Base-by-base conservation (phyloP, 2,113 vertebrate species). In the Lophotis ruficrista region DNA sequence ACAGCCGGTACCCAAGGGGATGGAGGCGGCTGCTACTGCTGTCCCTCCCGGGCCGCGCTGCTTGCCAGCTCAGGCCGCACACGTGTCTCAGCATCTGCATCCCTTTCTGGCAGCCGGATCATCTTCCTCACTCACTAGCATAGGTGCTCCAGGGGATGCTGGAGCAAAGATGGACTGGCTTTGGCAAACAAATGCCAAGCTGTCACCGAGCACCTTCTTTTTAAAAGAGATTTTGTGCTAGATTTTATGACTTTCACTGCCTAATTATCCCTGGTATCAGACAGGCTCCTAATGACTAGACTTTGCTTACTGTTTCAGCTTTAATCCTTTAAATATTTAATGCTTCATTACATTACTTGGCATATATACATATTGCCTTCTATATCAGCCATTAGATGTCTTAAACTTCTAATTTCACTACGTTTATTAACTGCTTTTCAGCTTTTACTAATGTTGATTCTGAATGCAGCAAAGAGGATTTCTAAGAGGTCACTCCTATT, bases 261-360 rank as follows among this genome's bases (percentile, higher is more conserved):
- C 71, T 96, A 94, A 96, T 94, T 94, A 89, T 25, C 22, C 4
- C 54, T 31, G 43, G 78, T 18, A 70, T 73, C 80, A 95, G 86
- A 77, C 56, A 95, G 86, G 68, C 89, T 95, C 56, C 37, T 92
- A 79, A 93, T 90, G 85, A 96, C 87, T 87, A 95, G 66, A 54
- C n/a, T 87, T 95, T 82, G 88, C 70, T 83, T 83, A 88, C 38
- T 89, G 79, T 57, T 95, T 94, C 84, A 88, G 81, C 92, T 96
- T 96, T 96, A 98, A 97, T 81, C 60, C 77, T 70, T 89, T 87
- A 73, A 85, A 95, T 94, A 97, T 70, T 91, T 86, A 93, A 68
- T 4, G 57, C 72, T 96, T 96, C 76, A 47, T 90, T 94, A 96
- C 79, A 87, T 37, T 86, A 66, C 71, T 93, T 71, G 37, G 78